Evolutionary conservation across 1,140 invertebrate genomes (phyloP), one percentile per base, ranked within the genome.

Genomic region (Chelonus insularis): DNA sequence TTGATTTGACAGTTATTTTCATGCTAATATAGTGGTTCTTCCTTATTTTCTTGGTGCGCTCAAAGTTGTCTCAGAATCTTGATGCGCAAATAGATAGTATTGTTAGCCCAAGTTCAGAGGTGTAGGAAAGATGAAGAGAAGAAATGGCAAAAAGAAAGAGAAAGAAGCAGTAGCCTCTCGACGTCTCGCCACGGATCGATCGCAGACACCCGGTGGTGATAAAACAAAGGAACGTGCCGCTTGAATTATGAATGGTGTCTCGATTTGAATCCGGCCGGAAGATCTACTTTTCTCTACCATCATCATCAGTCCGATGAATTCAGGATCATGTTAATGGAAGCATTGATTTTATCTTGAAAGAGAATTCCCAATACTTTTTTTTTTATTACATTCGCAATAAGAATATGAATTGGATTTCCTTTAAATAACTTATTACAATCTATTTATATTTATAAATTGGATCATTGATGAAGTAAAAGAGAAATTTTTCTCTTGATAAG

Each of bases 231-330:
- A 65, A 59, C 60, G 55, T 65, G 64, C 57, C 60, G 60, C 56
- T 65, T 65, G 64, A 65, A 65, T 62, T 65, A 65, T 65, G 64
- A 65, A 65, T 65, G 57, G 64, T 62, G 60, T 65, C 56, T 58
- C 60, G 60, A 65, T 65, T 65, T 65, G 64, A 65, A 65, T 65
- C 60, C 64, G 34, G 52, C 48, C 58, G 37, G 48, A 60, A 54
- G 48, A 60, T 60, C 37, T 51, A 60, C 51, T 60, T 34, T 60
- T 60, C 51, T 60, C 51, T 60, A 23, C 20, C 50, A 52, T 52
- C 50, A 32, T 48, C 18, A 48, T 48, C 50, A 52, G 9, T 52
- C 50, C 12, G 25, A 52, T 52, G 25, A 52, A 52, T 52, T 52
- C 32, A 34, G n/a, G 50, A 34, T 52, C 20, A 52, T 21, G 25